Percentiles rank a stretch among this genome's conserved stretches.
Conservation (phyloP, 2,888 invertebrate genomes). For the Cheilosia vernalis region DNA sequence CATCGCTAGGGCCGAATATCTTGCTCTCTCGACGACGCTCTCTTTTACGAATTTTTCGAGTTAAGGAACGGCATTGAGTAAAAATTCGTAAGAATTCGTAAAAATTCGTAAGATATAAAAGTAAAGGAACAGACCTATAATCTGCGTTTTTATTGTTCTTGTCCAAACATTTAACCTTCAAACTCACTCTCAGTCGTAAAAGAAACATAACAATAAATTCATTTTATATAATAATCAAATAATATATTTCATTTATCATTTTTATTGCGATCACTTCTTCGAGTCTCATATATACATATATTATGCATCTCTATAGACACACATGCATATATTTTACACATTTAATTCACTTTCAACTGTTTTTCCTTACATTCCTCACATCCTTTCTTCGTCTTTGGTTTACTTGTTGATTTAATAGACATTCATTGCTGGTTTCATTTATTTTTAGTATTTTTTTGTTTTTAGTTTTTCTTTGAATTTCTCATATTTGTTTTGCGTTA, state of each 20-base stretch:
- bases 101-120: too few relatives aligned
- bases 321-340: conserved; percentile 6
- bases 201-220: conserved; percentile 19
- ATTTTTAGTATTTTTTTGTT: conserved; percentile 5
- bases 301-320: conserved; percentile 7
- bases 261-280: conserved; percentile 73
- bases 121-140: too few relatives aligned
- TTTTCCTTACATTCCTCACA: conserved; percentile 3
- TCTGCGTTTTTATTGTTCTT: too few relatives aligned
- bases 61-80: too few relatives aligned
- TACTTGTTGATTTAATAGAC: conserved; percentile 62
- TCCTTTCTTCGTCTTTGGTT: conserved; percentile 21
- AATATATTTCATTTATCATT: conserved; percentile 59
- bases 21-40: too few relatives aligned
- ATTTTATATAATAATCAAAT: conserved; percentile 71
- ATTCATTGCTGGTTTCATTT: conserved; percentile 57
- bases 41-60: too few relatives aligned
- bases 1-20: too few relatives aligned
- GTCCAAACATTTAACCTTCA: background rate
- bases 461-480: conserved; percentile 10
- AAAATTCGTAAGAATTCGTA: too few relatives aligned
- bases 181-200: too few relatives aligned
- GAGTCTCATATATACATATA: conserved; percentile 54
- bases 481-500: conserved; percentile 35
- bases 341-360: conserved; percentile 5